These are phyloP conservation scores for Meghimatium bilineatum DNA, from an alignment of 2,888 invertebrate species.

Conservation along the genomic window DNA sequence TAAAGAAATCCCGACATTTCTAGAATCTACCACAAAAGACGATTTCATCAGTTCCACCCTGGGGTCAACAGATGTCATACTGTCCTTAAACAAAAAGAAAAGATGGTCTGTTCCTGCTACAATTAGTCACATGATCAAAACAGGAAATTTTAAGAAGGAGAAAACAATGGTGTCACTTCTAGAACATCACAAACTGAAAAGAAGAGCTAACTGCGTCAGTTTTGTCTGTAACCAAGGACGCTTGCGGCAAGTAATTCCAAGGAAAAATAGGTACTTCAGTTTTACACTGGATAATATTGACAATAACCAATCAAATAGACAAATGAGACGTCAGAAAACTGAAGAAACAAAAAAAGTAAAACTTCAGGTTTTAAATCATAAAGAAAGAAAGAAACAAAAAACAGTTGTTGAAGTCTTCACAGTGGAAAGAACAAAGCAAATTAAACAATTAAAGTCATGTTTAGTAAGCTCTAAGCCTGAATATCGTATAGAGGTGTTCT, in stretches of 20 bases:
- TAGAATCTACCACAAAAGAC: constrained; percentile 9
- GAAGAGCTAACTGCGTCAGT: constrained; percentile 51
- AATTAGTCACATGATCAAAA: constrained; percentile 55
- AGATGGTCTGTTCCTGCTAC: constrained; percentile 63
- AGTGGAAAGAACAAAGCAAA: not conserved
- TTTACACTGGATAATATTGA: constrained; percentile 33
- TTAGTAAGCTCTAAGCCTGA: constrained; percentile 21
- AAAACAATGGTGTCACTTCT: constrained; percentile 43
- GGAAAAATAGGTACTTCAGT: constrained; percentile 44
- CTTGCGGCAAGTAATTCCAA: constrained; percentile 6
- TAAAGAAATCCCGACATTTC: not conserved
- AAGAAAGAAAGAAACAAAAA: not conserved
- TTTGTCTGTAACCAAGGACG: constrained; percentile 48
- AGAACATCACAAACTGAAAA: constrained; percentile 53
- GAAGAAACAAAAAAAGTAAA: constrained; percentile 4
- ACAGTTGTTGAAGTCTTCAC: constrained; percentile 18
- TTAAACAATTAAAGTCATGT: not conserved
- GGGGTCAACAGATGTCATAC: constrained; percentile 51
- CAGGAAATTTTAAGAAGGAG: constrained; percentile 13
- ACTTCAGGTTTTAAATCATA: too few relatives aligned
- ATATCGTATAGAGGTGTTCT: constrained; percentile 49
- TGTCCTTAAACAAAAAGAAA: constrained; percentile 67
- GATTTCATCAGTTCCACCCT: constrained; percentile 4
- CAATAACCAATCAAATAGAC: constrained; percentile 15
- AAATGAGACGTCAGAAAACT: constrained; percentile 22